These are phyloP conservation scores for Enhydra lutris DNA, from an alignment of 2,113 vertebrate species.

Conservation along the genomic window DNA sequence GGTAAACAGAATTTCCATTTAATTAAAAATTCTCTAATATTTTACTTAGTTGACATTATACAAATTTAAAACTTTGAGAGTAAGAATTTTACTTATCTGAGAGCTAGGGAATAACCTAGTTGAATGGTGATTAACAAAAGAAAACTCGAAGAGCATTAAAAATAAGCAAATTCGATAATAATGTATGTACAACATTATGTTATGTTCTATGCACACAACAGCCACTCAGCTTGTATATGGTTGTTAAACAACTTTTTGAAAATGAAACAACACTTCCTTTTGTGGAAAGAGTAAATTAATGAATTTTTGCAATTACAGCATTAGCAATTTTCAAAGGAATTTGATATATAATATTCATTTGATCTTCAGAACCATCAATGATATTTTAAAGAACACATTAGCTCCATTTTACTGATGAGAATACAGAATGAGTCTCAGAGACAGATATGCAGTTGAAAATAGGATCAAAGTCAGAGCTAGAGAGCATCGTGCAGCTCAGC, in stretches of 20 bases:
- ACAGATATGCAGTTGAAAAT: not conserved
- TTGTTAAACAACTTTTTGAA: not conserved
- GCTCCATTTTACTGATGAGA: not conserved
- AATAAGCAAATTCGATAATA: constrained; percentile 9
- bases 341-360: constrained; percentile 25
- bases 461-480: not conserved
- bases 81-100: not conserved
- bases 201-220: not conserved
- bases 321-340: not conserved
- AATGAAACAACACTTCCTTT: not conserved
- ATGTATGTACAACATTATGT: constrained; percentile 17
- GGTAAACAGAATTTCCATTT: constrained; percentile 28
- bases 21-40: constrained; percentile 6
- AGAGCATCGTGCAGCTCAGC: not conserved
- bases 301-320: not conserved
- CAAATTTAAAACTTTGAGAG: constrained; percentile 18
- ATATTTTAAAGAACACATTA: not conserved
- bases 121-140: not conserved
- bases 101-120: not conserved
- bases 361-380: not conserved
- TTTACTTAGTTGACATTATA: not conserved
- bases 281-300: not conserved
- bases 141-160: not conserved
- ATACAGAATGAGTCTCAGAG: not conserved
- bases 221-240: not conserved